Base-by-base conservation (phyloP, 2,888 invertebrate species). In the Drosophila recens region DNA sequence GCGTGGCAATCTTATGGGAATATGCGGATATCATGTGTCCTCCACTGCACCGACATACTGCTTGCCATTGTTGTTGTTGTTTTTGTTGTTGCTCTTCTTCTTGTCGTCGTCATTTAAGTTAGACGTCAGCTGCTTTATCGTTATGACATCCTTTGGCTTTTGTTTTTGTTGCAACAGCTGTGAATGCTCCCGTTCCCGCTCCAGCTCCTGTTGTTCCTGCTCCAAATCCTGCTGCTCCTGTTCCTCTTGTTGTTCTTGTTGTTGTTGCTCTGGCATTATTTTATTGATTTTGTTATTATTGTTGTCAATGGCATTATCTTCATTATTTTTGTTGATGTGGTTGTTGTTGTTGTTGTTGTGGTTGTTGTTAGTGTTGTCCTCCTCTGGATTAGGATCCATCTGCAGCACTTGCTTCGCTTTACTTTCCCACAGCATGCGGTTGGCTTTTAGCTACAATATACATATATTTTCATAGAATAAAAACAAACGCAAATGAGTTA, bases 351-450 rank as follows among this genome's bases (percentile, higher is more conserved):
- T 23, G 23, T 23, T 23, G 23, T 23, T 23, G 23, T 23, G 70
- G 61, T 83, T 82, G 67, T 76, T 79, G 52, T 80, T 75, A 68
- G 70, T 80, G 52, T 91, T 89, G 53, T 51, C 30, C 45, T 92
- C 91, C 38, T 89, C 90, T 51, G 90, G 89, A 57, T 90, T 85
- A 27, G 79, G 68, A 57, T 90, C 87, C 67, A 92, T 84, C 70
- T 90, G 90, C 61, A 93, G 78, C 67, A 93, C 90, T 87, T 93
- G 89, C 68, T 93, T 92, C 15, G 92, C 93, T 75, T 92, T 92
- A 90, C 89, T 91, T 90, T 93, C 92, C 93, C 93, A 93, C 64
- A 92, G 84, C 70, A 90, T 89, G 79, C 92, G 91, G 90, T 93
- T 92, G 63, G 92, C 92, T 89, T 91, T 93, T 87, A 93, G 90